Evolutionary conservation across 2,113 vertebrate species (phyloP).

Genomic region (Benitochromis conjunctus): DNA sequence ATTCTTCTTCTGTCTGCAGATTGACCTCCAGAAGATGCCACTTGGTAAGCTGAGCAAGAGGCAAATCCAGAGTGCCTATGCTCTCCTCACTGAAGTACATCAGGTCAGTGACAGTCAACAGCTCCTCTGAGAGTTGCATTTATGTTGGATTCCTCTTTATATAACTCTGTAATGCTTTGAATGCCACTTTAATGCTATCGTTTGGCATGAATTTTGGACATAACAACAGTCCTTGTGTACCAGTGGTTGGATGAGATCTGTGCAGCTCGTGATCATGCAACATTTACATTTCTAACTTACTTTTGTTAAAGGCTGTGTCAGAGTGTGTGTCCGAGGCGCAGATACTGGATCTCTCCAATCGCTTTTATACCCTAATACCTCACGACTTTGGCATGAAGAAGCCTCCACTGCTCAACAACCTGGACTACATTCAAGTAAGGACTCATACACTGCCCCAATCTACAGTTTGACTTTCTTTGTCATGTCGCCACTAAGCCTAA

Average conservation of each 20-base stretch:
- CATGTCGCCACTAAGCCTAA: neutral
- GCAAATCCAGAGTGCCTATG: slow-evolving; percentile 97
- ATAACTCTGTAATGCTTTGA: neutral
- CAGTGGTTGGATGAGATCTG: neutral
- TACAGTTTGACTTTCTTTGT: neutral
- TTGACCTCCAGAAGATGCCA: slow-evolving; percentile 98
- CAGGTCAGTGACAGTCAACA: slow-evolving; percentile 76
- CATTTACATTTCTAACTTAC: neutral
- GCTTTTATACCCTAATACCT: slow-evolving; percentile 96
- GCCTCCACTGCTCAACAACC: slow-evolving; percentile 86
- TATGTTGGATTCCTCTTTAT: neutral
- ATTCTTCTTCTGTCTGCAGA: slow-evolving; percentile 72
- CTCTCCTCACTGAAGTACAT: slow-evolving; percentile 92
- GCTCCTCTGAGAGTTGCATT: neutral
- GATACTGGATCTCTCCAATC: slow-evolving; percentile 94
- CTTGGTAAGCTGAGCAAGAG: slow-evolving; percentile 95
- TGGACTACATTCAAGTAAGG: slow-evolving; percentile 90
- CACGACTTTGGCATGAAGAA: slow-evolving; percentile 99
- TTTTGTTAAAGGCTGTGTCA: slow-evolving; percentile 80
- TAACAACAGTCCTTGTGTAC: neutral
- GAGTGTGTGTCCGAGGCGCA: slow-evolving; percentile 79
- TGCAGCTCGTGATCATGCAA: neutral
- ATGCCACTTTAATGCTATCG: fast-evolving
- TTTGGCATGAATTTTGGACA: neutral
- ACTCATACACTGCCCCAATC: neutral